Percentiles rank a stretch among this genome's conserved stretches.
Evolutionary conservation across 2,797 vertebrate genomes (phyloP).

Genomic region (Otolemur crassicaudatus): DNA sequence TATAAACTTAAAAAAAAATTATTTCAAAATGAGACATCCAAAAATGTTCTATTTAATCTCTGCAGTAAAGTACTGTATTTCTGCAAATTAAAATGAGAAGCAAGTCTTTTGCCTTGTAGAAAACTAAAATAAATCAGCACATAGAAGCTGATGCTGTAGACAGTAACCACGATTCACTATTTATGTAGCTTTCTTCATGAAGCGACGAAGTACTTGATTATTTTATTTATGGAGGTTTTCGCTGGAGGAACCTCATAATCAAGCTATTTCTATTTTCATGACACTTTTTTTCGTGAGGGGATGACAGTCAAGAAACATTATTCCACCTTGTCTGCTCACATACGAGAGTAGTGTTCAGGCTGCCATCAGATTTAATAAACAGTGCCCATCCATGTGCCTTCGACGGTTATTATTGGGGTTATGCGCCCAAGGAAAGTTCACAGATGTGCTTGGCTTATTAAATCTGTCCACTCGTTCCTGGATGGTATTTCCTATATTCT

Average conservation of each 20-base stretch:
- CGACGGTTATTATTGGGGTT: background rate
- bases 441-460: background rate
- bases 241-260: background rate
- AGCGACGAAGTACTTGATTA: constrained; percentile 8
- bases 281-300: background rate
- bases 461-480: background rate
- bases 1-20: background rate
- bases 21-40: background rate
- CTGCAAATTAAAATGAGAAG: constrained; percentile 50
- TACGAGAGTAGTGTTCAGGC: background rate
- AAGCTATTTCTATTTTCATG: constrained; percentile 57
- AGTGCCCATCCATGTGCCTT: background rate
- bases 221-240: constrained; percentile 39
- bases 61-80: background rate
- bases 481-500: background rate
- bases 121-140: background rate
- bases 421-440: background rate
- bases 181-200: background rate
- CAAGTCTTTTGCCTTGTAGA: background rate
- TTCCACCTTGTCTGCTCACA: background rate
- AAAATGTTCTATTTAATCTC: constrained; percentile 34
- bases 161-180: background rate
- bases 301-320: constrained; percentile 4
- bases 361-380: constrained; percentile 27
- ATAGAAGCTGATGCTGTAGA: background rate